phyloP scores from a whole-genome alignment of 2,888 invertebrate species.

The Eupelmus urozonus region DNA sequence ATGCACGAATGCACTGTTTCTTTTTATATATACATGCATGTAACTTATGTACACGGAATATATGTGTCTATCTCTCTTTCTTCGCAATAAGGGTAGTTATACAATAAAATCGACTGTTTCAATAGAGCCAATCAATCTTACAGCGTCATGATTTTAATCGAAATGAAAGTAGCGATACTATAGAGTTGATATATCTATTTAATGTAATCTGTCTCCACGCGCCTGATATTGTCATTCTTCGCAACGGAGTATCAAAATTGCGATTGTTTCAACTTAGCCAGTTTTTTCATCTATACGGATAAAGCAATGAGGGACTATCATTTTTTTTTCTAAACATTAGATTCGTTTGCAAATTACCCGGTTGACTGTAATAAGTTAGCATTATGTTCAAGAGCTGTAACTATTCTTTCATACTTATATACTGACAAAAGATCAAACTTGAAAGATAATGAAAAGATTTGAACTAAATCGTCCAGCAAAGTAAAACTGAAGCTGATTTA shows the following conservation, averaged over 20 bases:
- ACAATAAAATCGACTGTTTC: no score
- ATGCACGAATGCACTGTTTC: slow-evolving; percentile 17
- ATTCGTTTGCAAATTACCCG: background rate
- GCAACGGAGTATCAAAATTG: slow-evolving; percentile 57
- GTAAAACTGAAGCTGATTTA: no score
- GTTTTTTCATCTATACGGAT: slow-evolving; percentile 10
- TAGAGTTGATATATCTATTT: slow-evolving; percentile 7
- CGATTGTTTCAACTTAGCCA: slow-evolving; percentile 31
- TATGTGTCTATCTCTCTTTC: background rate
- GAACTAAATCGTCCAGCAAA: no score
- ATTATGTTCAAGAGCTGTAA: no score
- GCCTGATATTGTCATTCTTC: slow-evolving; percentile 59
- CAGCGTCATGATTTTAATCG: no score
- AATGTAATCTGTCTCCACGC: slow-evolving; percentile 33
- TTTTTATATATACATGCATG: slow-evolving; percentile 6
- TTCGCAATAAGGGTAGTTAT: no score
- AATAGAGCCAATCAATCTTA: no score
- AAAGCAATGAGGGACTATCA: background rate
- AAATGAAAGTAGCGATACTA: slow-evolving; percentile 16
- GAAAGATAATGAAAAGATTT: no score
- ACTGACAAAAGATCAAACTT: no score
- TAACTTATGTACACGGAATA: slow-evolving; percentile 50
- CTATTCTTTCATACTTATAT: no score
- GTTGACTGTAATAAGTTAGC: background rate
- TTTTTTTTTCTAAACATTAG: background rate